Evolutionary conservation across 2,797 vertebrate species (phyloP).

Genomic region (Sebastolobus altivelis): DNA sequence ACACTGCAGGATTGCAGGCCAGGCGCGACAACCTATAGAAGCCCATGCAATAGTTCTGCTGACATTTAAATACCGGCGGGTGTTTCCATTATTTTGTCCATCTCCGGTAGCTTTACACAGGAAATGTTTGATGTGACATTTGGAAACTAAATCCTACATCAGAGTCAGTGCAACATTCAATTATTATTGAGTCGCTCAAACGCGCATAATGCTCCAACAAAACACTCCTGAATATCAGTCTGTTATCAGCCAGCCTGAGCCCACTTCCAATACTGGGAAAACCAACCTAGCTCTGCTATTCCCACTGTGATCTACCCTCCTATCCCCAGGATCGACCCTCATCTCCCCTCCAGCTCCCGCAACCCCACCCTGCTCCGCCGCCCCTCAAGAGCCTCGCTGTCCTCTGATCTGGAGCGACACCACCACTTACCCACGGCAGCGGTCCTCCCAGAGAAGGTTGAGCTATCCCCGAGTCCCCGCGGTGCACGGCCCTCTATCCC

Average conservation of each 20-base stretch:
- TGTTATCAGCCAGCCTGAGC: slow-evolving; percentile 7
- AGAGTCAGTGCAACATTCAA: slow-evolving; percentile 10
- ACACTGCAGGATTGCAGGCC: no score
- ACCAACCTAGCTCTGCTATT: slow-evolving; percentile 46
- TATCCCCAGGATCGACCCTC: slow-evolving; percentile 66
- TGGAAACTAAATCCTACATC: slow-evolving; percentile 35
- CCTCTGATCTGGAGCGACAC: slow-evolving; percentile 76
- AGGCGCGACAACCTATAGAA: no score
- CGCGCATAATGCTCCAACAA: background rate
- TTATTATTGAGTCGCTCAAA: slow-evolving; percentile 8
- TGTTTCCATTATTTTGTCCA: slow-evolving; percentile 4
- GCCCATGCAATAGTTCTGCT: no score
- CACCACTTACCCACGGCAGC: slow-evolving; percentile 67
- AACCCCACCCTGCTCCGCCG: slow-evolving; percentile 42
- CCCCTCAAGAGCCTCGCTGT: slow-evolving; percentile 59
- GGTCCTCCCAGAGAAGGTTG: slow-evolving; percentile 69
- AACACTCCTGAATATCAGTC: background rate
- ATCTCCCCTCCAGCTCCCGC: slow-evolving; percentile 42
- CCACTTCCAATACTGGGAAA: slow-evolving; percentile 14
- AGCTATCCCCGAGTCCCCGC: slow-evolving; percentile 74
- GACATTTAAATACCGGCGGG: background rate
- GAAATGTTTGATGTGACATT: slow-evolving; percentile 32
- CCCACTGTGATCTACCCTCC: slow-evolving; percentile 59
- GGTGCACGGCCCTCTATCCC: slow-evolving; percentile 76
- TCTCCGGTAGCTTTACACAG: background rate